These are phyloP conservation scores for Temnothorax rugatulus DNA, from an alignment of 2,888 invertebrate species.

Conservation along the genomic window DNA sequence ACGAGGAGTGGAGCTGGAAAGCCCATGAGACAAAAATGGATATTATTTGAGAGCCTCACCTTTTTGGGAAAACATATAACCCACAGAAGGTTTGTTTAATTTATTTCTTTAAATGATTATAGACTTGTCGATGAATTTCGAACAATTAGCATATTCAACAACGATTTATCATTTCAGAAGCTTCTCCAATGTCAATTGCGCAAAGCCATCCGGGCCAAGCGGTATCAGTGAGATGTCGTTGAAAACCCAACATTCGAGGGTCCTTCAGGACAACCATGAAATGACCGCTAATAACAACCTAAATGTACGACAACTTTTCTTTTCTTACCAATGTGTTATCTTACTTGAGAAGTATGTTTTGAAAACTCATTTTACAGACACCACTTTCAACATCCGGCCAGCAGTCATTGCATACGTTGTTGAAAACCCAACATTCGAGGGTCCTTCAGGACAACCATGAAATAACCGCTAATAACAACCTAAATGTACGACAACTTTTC, in stretches of 20 bases:
- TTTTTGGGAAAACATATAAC: not conserved
- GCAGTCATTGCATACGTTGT: too few species aligned
- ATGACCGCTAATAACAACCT: not conserved
- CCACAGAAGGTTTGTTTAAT: not conserved
- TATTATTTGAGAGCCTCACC: not conserved
- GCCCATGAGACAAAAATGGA: not conserved
- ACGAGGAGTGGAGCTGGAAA: conserved; percentile 1
- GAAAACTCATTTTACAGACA: too few species aligned
- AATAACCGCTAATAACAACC: not conserved
- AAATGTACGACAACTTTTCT: too few species aligned
- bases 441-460: not conserved
- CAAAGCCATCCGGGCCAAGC: not conserved
- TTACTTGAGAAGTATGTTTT: too few species aligned
- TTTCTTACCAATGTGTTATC: too few species aligned
- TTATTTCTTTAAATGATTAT: not conserved
- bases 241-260: not conserved
- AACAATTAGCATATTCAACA: not conserved
- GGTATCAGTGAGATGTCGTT: not conserved
- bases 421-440: not conserved
- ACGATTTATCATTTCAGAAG: not conserved
- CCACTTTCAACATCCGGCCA: too few species aligned
- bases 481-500: not conserved
- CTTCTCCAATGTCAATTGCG: not conserved
- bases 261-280: not conserved
- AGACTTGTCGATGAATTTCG: not conserved